Conservation (phyloP, 2,797 vertebrate genomes). For the Crocodylus rhombifer region DNA sequence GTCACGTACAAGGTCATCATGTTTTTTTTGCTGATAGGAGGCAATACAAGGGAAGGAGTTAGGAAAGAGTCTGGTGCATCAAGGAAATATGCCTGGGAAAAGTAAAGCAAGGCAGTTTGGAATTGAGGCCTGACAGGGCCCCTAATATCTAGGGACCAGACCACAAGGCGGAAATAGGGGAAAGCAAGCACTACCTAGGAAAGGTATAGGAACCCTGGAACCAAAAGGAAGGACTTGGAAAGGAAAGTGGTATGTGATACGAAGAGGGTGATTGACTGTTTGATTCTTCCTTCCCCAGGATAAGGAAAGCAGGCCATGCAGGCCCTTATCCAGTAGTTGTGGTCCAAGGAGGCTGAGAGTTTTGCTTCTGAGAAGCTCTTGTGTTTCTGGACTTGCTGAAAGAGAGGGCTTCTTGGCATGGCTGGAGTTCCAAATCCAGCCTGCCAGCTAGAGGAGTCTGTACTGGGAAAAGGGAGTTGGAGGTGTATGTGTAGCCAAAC, state of each 20-base stretch:
- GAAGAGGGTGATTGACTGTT: accelerated
- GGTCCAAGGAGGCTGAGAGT: not conserved
- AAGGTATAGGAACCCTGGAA: not conserved
- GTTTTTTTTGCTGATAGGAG: not conserved
- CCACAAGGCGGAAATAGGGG: too few relatives aligned
- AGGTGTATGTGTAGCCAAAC: accelerated
- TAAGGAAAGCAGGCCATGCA: too few relatives aligned
- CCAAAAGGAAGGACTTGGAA: not conserved
- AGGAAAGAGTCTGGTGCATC: not conserved
- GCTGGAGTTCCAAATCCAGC: not conserved
- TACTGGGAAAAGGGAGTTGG: accelerated
- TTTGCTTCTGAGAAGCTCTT: not conserved
- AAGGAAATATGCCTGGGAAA: not conserved
- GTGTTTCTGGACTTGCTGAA: not conserved
- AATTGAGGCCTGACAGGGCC: accelerated
- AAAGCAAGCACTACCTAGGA: not conserved
- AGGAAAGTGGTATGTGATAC: not conserved
- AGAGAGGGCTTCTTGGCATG: not conserved
- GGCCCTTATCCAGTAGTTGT: not conserved
- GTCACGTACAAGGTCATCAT: not conserved
- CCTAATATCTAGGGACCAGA: not conserved
- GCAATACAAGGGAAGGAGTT: not conserved
- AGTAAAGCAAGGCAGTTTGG: not conserved
- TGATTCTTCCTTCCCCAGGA: not conserved
- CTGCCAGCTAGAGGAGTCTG: not conserved